Percentiles rank a stretch among this genome's conserved stretches.
Evolutionary conservation across 30 jellyfish, hydroid and myxozoan genomes (phyloP).

Genomic region (Aurelia coerulea): DNA sequence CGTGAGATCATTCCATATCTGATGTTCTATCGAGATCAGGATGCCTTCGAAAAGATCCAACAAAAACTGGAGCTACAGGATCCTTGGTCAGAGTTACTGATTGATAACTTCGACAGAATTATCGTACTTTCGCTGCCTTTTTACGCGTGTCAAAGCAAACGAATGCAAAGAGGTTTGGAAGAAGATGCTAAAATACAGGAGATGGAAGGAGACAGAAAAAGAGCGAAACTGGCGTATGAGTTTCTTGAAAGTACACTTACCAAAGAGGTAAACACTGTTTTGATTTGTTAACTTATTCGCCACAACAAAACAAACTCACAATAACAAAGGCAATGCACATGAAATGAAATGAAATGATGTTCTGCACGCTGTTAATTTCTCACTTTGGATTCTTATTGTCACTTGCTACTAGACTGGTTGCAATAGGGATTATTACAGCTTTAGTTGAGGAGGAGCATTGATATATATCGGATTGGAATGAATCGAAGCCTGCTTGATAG

Average conservation of each 20-base stretch:
- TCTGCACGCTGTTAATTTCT: too few relatives aligned
- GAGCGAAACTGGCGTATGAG: slow-evolving; percentile 62
- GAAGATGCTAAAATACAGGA: slow-evolving; percentile 24
- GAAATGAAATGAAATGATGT: too few relatives aligned
- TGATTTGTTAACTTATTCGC: neutral
- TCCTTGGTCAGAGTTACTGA: slow-evolving; percentile 50
- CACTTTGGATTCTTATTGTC: too few relatives aligned
- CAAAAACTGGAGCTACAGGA: slow-evolving; percentile 45
- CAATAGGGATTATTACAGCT: too few relatives aligned
- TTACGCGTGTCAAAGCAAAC: slow-evolving; percentile 52
- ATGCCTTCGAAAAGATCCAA: slow-evolving; percentile 38
- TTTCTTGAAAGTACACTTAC: slow-evolving; percentile 63
- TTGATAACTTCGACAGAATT: slow-evolving; percentile 49
- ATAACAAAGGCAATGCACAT: too few relatives aligned
- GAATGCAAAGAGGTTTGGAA: slow-evolving; percentile 17
- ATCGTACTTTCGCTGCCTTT: slow-evolving; percentile 52
- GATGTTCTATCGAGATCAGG: slow-evolving; percentile 53
- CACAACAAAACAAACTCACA: too few relatives aligned
- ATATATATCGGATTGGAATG: too few relatives aligned
- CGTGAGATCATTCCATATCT: slow-evolving; percentile 58
- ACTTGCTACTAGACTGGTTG: too few relatives aligned
- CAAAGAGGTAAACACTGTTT: slow-evolving; percentile 26
- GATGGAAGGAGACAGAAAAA: slow-evolving; percentile 30
- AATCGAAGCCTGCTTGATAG: too few relatives aligned
- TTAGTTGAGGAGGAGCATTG: too few relatives aligned